Percentiles rank a stretch among this genome's conserved stretches.
These are phyloP conservation scores for Alectura lathami DNA, from an alignment of 2,113 vertebrate genomes.

Conservation along the genomic window DNA sequence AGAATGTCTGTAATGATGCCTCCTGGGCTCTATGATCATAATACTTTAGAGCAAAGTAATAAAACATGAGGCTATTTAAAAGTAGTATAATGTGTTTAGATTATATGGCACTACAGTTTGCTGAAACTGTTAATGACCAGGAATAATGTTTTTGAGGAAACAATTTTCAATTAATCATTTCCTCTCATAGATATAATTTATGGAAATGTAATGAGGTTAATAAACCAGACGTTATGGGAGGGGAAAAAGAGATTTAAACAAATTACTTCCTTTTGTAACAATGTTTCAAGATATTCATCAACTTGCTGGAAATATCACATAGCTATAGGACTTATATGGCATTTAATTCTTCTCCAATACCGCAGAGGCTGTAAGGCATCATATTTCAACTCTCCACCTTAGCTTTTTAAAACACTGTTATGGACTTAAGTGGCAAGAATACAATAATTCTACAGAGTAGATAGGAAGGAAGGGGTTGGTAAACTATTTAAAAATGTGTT, in stretches of 20 bases:
- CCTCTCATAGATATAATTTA: constrained; percentile 80
- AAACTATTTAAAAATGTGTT: neutral
- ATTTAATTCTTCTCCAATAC: constrained; percentile 74
- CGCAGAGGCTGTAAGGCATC: constrained; percentile 60
- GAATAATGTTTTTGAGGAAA: constrained; percentile 81
- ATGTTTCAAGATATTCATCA: constrained; percentile 79
- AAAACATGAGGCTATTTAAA: constrained; percentile 74
- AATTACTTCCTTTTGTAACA: constrained; percentile 83
- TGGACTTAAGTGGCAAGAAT: constrained; percentile 34
- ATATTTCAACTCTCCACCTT: constrained; percentile 64
- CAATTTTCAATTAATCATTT: constrained; percentile 81
- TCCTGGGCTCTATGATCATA: constrained; percentile 52
- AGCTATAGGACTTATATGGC: constrained; percentile 67
- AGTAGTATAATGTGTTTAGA: constrained; percentile 65
- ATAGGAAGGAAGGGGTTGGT: neutral
- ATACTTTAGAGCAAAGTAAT: constrained; percentile 62
- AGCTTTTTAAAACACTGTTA: constrained; percentile 64
- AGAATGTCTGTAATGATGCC: constrained; percentile 64
- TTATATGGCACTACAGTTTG: constrained; percentile 68
- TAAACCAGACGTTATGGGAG: constrained; percentile 71
- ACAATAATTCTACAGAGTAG: neutral
- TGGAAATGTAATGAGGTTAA: constrained; percentile 79
- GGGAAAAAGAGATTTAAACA: constrained; percentile 77
- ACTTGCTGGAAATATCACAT: constrained; percentile 73
- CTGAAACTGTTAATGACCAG: constrained; percentile 77